These are phyloP conservation scores for Pachyramphus minor DNA, from an alignment of 2,113 vertebrate genomes.

Conservation along the genomic window DNA sequence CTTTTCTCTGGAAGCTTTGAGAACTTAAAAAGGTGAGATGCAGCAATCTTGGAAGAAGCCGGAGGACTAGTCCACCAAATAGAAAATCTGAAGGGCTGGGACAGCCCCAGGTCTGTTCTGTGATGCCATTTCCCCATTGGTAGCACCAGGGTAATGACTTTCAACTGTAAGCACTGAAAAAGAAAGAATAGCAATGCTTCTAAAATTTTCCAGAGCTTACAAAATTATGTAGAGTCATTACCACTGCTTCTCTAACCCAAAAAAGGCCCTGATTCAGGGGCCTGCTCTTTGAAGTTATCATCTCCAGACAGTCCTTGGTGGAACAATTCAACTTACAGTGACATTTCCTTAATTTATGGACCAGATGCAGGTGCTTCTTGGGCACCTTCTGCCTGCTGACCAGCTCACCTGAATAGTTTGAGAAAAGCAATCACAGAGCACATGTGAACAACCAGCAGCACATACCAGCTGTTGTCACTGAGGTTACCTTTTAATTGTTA, in stretches of 20 bases:
- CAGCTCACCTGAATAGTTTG: neutral
- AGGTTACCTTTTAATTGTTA: neutral
- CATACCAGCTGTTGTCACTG: neutral
- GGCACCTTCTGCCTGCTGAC: neutral
- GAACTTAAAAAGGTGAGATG: neutral
- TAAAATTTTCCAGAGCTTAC: neutral
- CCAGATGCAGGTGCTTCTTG: neutral
- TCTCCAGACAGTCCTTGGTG: neutral
- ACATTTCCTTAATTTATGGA: neutral
- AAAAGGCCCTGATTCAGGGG: neutral
- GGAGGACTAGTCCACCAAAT: neutral
- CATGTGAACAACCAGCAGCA: neutral
- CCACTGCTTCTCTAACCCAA: neutral
- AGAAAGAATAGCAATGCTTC: neutral
- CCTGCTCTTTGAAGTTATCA: neutral
- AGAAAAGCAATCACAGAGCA: neutral
- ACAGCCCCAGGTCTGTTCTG: neutral
- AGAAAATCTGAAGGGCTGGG: neutral
- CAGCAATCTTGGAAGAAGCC: neutral
- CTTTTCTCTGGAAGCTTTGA: neutral
- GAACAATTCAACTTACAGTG: neutral
- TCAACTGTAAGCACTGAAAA: neutral
- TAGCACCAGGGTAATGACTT: neutral
- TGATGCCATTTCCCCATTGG: neutral
- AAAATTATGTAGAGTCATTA: neutral